A percentile compares a stretch with the other conserved stretches of the same genome.
These are phyloP conservation scores for Dipus sagitta DNA, from an alignment of 2,797 vertebrate genomes.

Conservation along the genomic window DNA sequence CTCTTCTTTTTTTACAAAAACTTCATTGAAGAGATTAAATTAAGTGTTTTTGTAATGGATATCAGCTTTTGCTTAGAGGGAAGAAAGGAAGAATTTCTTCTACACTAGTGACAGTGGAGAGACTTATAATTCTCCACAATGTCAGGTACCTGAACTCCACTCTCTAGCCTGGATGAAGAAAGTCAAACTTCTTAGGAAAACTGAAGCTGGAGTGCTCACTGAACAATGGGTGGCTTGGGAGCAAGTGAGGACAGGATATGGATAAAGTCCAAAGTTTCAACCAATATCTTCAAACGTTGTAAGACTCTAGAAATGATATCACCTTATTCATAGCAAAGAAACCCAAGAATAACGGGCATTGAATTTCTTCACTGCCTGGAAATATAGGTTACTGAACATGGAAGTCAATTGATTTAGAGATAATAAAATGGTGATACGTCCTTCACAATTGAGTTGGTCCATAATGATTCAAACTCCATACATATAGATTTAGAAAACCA, in stretches of 20 bases:
- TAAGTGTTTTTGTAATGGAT: conserved; percentile 9
- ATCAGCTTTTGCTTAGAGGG: conserved; percentile 31
- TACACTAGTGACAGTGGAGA: background rate
- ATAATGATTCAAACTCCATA: background rate
- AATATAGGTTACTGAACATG: background rate
- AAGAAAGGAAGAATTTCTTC: conserved; percentile 18
- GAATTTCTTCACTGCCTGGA: background rate
- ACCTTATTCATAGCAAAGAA: background rate
- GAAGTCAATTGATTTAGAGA: conserved; percentile 51
- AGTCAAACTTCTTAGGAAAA: conserved; percentile 14
- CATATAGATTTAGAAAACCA: background rate
- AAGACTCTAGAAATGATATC: background rate
- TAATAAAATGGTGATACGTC: background rate
- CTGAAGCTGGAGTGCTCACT: too few species aligned
- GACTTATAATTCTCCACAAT: conserved; percentile 6
- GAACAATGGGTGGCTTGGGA: background rate
- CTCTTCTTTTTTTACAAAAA: conserved; percentile 49
- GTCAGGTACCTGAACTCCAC: background rate
- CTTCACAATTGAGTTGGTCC: background rate
- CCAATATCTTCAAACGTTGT: background rate
- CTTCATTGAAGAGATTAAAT: conserved; percentile 35
- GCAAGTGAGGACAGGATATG: background rate
- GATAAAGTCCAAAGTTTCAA: background rate
- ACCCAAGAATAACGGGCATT: background rate
- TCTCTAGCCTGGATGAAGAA: background rate